Conservation (phyloP, 1,140 invertebrate species). For the Chionoecetes opilio region DNA sequence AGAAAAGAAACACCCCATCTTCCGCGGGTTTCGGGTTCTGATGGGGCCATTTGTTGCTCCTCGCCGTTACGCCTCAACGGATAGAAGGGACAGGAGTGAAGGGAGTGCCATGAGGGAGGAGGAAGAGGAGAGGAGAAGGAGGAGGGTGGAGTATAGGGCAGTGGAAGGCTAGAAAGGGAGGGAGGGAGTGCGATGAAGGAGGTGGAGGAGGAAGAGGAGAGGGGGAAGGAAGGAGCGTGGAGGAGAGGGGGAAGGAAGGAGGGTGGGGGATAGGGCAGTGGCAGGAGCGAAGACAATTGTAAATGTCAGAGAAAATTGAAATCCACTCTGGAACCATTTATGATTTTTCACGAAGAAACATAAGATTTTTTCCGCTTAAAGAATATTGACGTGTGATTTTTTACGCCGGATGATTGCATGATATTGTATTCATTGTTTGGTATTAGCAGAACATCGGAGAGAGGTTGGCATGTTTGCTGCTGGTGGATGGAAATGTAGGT, state of each 20-base stretch:
- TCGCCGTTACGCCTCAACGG: conserved; percentile 23
- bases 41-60: conserved; percentile 44
- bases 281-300: not conserved
- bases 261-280: not conserved
- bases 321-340: not conserved
- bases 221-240: not conserved
- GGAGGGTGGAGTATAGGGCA: not conserved
- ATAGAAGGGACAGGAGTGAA: not conserved
- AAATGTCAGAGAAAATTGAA: conserved; percentile 17
- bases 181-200: no score
- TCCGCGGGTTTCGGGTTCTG: conserved; percentile 1
- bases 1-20: conserved; percentile 50
- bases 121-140: not conserved
- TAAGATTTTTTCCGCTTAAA: not conserved
- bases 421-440: no score
- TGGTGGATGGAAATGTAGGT: no score
- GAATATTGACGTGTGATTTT: no score
- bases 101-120: not conserved
- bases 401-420: no score
- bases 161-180: no score
- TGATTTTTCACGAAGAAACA: not conserved
- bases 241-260: not conserved
- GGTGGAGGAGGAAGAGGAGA: no score
- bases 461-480: no score
- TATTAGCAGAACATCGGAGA: no score